These are phyloP conservation scores for Armadillidium nasatum DNA, from an alignment of 1,140 invertebrate species.

Conservation along the genomic window DNA sequence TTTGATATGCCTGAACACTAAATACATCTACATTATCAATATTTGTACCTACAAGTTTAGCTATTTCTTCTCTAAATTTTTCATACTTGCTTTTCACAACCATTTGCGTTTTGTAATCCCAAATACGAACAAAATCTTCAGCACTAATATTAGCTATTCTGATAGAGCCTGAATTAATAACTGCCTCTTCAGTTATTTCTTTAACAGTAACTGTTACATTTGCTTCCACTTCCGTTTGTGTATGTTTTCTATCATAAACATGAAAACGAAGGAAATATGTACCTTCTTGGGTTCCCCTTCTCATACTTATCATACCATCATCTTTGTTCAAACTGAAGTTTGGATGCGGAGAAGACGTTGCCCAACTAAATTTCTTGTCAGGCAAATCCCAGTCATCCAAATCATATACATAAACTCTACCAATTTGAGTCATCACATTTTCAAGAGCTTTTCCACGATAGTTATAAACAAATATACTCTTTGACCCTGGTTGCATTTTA, in stretches of 20 bases:
- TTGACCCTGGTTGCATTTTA: constrained; percentile 91
- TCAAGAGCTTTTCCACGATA: constrained; percentile 60
- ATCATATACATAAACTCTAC: constrained; percentile 92
- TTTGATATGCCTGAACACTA: constrained; percentile 79
- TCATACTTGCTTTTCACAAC: constrained; percentile 81
- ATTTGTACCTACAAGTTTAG: constrained; percentile 72
- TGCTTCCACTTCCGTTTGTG: constrained; percentile 63
- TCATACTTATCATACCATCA: constrained; percentile 92
- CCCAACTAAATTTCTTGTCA: constrained; percentile 94
- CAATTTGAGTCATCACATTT: constrained; percentile 85
- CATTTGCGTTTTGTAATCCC: constrained; percentile 81
- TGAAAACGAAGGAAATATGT: constrained; percentile 76
- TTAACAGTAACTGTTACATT: constrained; percentile 89
- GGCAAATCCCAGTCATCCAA: constrained; percentile 95
- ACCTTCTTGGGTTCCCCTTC: constrained; percentile 79
- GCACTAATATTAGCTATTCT: constrained; percentile 89
- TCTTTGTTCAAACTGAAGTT: constrained; percentile 82
- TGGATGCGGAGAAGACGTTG: constrained; percentile 63
- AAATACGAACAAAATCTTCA: constrained; percentile 90
- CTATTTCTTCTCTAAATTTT: constrained; percentile 72
- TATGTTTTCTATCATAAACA: constrained; percentile 89
- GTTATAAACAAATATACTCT: constrained; percentile 95
- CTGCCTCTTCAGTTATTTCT: constrained; percentile 90
- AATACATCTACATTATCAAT: constrained; percentile 91
- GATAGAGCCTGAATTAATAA: constrained; percentile 90